Evolutionary conservation across 2,888 invertebrate genomes (phyloP), one percentile per base, ranked within the genome.

Genomic region (Perdita meconis): DNA sequence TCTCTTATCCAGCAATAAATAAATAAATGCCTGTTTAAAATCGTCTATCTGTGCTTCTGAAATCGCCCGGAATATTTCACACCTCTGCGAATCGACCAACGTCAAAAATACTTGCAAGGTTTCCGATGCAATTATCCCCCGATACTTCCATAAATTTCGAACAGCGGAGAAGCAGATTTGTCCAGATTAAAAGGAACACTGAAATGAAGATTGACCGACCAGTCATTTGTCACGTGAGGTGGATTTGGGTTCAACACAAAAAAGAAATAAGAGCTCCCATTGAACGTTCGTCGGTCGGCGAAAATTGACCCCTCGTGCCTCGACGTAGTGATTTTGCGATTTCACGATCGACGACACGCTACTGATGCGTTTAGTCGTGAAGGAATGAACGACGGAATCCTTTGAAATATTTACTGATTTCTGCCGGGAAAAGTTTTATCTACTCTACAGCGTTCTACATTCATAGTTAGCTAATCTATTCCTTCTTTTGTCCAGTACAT

Each of bases 241-340:
- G 8, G 26, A 42, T 2, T 4, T 50, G 24, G 12, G 8, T 26
- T 6, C n/a, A 42, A 22, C 1, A n/a, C 13, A 42, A 13, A n/a
- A 57, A 38, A n/a, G 3, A 8, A 59, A 38, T 40, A 19, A 4
- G 10, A 47, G 16, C 30, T 47, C 30, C 0, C 3, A 38, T 8
- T 10, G 16, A 12, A 10, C 3, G 10, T 10, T 24, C 19, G 63
- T 78, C 69, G 78, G 78, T 77, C 53, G 34, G 13, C 12, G 53
- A 53, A 79, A 72, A 72, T 79, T 60, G 64, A 67, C 26, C 24
- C 24, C 59, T 47, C 36, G 12, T 2, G 19, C 24, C 26, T 24
- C n/a, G 12, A 44, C 5, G 47, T 8, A 38, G 10, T 16, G 66
- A 36, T 68, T 69, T 70, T 67, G 78, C 24, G 8, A 56, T 55